These are phyloP conservation scores for Seriola quinqueradiata DNA, from an alignment of 2,113 vertebrate genomes.

Conservation along the genomic window DNA sequence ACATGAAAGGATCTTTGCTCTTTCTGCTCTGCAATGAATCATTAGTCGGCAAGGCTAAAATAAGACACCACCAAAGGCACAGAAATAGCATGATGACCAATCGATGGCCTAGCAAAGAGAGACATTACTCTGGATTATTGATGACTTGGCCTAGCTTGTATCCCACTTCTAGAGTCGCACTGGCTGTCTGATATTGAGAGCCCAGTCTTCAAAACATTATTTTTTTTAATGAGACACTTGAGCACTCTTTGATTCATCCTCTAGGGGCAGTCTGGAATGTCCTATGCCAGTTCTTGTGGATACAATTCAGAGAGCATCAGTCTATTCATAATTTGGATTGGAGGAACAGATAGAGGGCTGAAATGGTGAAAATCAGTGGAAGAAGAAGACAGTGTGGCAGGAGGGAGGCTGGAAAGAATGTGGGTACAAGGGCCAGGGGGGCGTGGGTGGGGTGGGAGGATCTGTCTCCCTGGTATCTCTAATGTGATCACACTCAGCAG, in stretches of 20 bases:
- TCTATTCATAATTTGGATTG: constrained; percentile 17
- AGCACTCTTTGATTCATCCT: constrained; percentile 11
- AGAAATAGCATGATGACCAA: constrained; percentile 70
- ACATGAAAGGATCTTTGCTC: constrained; percentile 60
- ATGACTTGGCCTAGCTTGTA: constrained; percentile 49
- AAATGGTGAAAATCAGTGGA: background rate
- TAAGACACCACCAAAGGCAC: constrained; percentile 63
- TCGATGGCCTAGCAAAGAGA: constrained; percentile 61
- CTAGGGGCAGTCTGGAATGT: background rate
- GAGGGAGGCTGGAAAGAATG: constrained; percentile 11
- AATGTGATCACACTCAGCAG: constrained; percentile 67
- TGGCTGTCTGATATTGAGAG: background rate
- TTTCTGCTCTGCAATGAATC: constrained; percentile 60
- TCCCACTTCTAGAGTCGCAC: constrained; percentile 19
- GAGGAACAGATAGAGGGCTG: constrained; percentile 1
- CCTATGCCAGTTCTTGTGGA: background rate
- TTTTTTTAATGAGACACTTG: constrained; percentile 24
- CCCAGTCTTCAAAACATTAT: background rate
- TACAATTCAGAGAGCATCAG: constrained; percentile 2
- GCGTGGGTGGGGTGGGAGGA: constrained; percentile 19
- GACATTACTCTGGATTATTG: constrained; percentile 63
- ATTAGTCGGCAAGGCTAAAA: constrained; percentile 70
- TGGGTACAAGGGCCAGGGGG: background rate
- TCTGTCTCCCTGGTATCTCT: constrained; percentile 49
- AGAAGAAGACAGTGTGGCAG: background rate